phyloP scores from a whole-genome alignment of 2,888 invertebrate species.

The Ephialtes manifestator region DNA sequence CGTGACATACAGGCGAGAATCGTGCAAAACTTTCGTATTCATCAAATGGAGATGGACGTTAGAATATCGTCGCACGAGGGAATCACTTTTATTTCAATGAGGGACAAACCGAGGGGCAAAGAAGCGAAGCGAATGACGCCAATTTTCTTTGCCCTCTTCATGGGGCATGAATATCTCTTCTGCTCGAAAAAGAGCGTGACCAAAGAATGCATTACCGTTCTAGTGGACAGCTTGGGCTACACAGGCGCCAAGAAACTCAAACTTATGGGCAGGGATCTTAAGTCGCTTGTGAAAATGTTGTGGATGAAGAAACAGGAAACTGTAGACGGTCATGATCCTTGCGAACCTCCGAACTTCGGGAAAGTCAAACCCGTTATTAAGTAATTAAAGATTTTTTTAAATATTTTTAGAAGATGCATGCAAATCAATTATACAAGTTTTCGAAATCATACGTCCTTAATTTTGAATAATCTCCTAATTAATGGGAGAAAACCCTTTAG shows the following conservation, averaged over 20 bases:
- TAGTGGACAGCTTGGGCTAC: constrained; percentile 74
- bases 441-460: too few species aligned
- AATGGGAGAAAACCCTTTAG: too few species aligned
- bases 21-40: constrained; percentile 62
- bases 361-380: constrained; percentile 68
- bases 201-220: constrained; percentile 65
- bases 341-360: constrained; percentile 60
- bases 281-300: constrained; percentile 78
- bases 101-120: constrained; percentile 62
- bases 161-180: constrained; percentile 78
- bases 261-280: constrained; percentile 78
- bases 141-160: constrained; percentile 77
- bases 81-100: constrained; percentile 76
- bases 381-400: constrained; percentile 65
- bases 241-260: constrained; percentile 71
- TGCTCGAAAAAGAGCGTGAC: constrained; percentile 72
- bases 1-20: constrained; percentile 72
- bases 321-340: constrained; percentile 49
- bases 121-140: constrained; percentile 50
- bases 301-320: constrained; percentile 70
- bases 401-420: background rate
- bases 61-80: constrained; percentile 71
- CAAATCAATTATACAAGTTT: background rate
- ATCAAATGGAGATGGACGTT: constrained; percentile 72
- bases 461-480: too few species aligned